Conservation (phyloP, 2,888 invertebrate species). For the Agrotis ipsilon region DNA sequence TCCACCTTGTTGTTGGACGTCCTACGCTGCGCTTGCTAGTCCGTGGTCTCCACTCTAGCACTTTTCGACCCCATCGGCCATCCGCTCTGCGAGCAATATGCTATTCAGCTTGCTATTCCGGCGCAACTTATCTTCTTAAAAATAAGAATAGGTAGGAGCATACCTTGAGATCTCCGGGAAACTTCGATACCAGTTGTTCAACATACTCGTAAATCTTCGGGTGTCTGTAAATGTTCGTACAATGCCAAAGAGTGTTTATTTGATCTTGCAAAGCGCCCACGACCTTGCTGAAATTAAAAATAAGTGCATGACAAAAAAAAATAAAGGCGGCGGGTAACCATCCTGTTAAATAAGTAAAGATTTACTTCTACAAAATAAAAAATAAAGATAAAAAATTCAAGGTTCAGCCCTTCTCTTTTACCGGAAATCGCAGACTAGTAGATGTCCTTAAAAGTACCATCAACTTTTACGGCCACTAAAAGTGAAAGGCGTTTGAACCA, state of each 20-base stretch:
- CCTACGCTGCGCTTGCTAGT: too few relatives aligned
- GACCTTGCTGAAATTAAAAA: constrained; percentile 94
- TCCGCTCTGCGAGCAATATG: too few relatives aligned
- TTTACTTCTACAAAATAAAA: too few relatives aligned
- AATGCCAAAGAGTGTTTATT: constrained; percentile 96
- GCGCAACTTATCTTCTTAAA: too few relatives aligned
- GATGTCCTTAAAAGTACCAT: constrained; percentile 8
- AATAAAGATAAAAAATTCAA: too few relatives aligned
- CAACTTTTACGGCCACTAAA: background rate
- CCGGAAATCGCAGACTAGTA: constrained; percentile 9
- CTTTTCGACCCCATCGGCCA: too few relatives aligned
- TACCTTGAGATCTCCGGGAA: constrained; percentile 96
- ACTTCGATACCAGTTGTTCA: constrained; percentile 94
- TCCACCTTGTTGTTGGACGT: too few relatives aligned
- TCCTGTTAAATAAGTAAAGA: too few relatives aligned
- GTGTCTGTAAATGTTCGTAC: constrained; percentile 97
- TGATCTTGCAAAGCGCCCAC: constrained; percentile 95
- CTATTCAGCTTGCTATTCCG: too few relatives aligned
- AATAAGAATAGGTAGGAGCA: too few relatives aligned
- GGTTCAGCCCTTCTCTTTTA: background rate
- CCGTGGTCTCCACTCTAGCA: too few relatives aligned
- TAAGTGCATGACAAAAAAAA: background rate
- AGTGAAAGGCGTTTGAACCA: constrained; percentile 37
- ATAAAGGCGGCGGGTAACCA: too few relatives aligned
- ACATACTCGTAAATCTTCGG: constrained; percentile 98